Evolutionary conservation across 2,888 invertebrate genomes (phyloP), one percentile per base, ranked within the genome.

Genomic region (Nomada fabriciana): DNA sequence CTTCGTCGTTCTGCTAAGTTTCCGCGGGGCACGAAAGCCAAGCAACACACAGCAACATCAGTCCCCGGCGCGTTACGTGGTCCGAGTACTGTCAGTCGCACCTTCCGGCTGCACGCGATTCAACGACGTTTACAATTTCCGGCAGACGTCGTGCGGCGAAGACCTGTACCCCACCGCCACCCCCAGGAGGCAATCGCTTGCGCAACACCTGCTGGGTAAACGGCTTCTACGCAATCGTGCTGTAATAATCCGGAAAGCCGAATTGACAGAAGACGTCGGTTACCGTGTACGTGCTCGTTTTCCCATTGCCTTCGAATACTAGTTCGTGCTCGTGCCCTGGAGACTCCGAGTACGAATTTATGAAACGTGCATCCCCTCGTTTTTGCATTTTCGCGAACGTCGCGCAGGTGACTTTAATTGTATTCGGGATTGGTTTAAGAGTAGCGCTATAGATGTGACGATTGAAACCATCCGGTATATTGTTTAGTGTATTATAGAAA

Each of bases 21-120:
- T 67, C 75, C 63, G 20, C 43, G 60, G 20, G 64, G 76, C 85
- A 85, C 83, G 87, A 80, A 86, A 87, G 85, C 71, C 67, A 13
- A 76, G 76, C 72, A 76, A 74, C 80, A 74, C 47, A 43, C 52
- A 29, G 77, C 67, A 68, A 36, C 80, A 72, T 79, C 85, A 78
- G 77, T 81, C 74, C 63, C 59, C 81, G 80, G 78, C 84, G 85
- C 77, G 86, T 87, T 88, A 85, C 83, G 73, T 79, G 52, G 86
- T 86, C 88, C 84, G 84, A 88, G 85, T 68, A 86, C 89, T 91
- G 92, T 91, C 92, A 91, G 89, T 90, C 87, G 90, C 92, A 91
- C 89, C 89, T 89, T 90, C 88, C 89, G 87, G 80, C 88, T 89
- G 90, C 90, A 90, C 91, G 91, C 90, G 90, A 91, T 90, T 89